Conservation (phyloP, 2,888 invertebrate genomes). For the Dendrolimus houi region DNA sequence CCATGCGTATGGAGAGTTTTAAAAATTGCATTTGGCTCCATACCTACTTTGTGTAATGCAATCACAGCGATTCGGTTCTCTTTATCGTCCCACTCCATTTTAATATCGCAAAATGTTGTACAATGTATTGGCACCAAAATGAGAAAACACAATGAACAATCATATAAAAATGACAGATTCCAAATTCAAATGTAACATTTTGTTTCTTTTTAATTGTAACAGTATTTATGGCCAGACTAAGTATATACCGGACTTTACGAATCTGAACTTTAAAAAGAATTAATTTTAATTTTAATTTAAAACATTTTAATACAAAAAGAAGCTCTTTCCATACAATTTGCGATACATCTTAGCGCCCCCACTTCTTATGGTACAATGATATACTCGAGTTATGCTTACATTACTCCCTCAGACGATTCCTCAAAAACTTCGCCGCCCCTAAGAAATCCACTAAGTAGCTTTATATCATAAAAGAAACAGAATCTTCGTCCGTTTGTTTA, state of each 20-base stretch:
- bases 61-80: too few relatives aligned
- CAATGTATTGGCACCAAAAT: too few relatives aligned
- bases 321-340: conserved; percentile 1
- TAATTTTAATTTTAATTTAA: not conserved
- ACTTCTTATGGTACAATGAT: conserved; percentile 4
- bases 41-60: too few relatives aligned
- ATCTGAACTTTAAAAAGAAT: not conserved
- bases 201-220: too few relatives aligned
- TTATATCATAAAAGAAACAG: not conserved
- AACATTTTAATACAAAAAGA: not conserved
- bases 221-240: too few relatives aligned
- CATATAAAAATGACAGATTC: too few relatives aligned
- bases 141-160: too few relatives aligned
- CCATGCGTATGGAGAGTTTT: too few relatives aligned
- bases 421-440: conserved; percentile 8
- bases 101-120: too few relatives aligned
- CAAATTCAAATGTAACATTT: too few relatives aligned
- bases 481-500: not conserved
- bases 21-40: too few relatives aligned
- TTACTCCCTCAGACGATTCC: conserved; percentile 5
- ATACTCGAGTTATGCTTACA: conserved; percentile 1
- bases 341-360: conserved; percentile 3
- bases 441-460: conserved; percentile 9
- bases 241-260: not conserved
- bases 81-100: too few relatives aligned